Percentiles rank a stretch among this genome's conserved stretches.
Evolutionary conservation across 2,797 vertebrate genomes (phyloP).

Genomic region (Myotis pilosus): DNA sequence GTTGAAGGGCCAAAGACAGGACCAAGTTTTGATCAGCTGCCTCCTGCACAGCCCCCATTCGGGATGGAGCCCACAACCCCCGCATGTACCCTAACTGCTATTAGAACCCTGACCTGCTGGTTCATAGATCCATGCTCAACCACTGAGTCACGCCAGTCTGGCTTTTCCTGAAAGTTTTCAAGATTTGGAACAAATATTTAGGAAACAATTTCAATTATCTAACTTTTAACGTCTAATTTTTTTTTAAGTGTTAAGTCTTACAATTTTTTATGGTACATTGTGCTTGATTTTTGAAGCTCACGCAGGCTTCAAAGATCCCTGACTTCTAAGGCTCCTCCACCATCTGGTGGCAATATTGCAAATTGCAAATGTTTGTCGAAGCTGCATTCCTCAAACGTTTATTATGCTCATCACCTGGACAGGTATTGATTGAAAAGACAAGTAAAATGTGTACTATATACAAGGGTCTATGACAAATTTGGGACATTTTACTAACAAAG

Average conservation of each 20-base stretch:
- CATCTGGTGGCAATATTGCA: constrained; percentile 55
- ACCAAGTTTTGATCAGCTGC: neutral
- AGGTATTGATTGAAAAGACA: neutral
- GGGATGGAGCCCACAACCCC: too few species aligned
- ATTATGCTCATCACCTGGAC: neutral
- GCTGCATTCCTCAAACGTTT: neutral
- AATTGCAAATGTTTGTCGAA: constrained; percentile 24
- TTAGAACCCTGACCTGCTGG: too few species aligned
- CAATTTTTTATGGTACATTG: neutral
- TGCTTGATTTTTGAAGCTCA: neutral
- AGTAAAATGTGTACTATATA: neutral
- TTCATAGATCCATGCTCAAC: too few species aligned
- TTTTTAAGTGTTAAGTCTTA: neutral
- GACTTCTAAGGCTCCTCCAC: constrained; percentile 58
- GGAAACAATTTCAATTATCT: neutral
- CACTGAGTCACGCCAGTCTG: too few species aligned
- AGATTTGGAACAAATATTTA: constrained; percentile 20
- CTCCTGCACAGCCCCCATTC: too few species aligned
- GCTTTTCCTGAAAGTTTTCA: neutral
- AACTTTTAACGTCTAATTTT: neutral
- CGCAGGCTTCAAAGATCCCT: neutral
- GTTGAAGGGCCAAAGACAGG: neutral
- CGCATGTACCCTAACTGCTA: too few species aligned
- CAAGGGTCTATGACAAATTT: neutral
- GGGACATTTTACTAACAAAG: neutral